Conservation (phyloP, 2,797 vertebrate species). For the Galaxias olidus region DNA sequence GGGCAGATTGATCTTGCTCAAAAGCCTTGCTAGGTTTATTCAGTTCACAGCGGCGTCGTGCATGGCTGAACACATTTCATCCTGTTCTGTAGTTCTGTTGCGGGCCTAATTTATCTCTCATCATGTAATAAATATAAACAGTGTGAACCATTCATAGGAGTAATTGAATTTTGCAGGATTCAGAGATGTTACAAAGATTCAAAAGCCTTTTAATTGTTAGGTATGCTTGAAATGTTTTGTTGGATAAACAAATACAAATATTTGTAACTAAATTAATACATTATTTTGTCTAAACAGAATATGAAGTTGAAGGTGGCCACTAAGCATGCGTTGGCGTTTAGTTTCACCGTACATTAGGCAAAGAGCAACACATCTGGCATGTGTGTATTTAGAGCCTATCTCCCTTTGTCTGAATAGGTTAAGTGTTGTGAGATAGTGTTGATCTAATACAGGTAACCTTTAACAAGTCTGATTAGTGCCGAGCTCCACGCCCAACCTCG, state of each 20-base stretch:
- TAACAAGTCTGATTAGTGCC: slow-evolving; percentile 50
- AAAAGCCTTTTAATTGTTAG: background rate
- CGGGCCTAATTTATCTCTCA: slow-evolving; percentile 27
- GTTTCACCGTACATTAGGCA: too few species aligned
- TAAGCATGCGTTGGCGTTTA: too few species aligned
- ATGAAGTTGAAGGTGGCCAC: too few species aligned
- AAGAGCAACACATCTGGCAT: background rate
- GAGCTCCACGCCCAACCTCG: slow-evolving; percentile 28
- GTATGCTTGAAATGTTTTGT: background rate
- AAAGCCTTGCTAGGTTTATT: slow-evolving; percentile 26
- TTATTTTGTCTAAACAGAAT: too few species aligned
- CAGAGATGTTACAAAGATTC: background rate
- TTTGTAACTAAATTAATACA: too few species aligned
- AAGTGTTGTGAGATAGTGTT: slow-evolving; percentile 26
- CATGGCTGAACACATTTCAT: slow-evolving; percentile 8
- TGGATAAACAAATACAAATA: too few species aligned
- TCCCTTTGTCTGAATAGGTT: background rate
- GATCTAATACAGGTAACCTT: slow-evolving; percentile 56
- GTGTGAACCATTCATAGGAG: background rate
- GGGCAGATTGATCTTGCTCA: slow-evolving; percentile 22
- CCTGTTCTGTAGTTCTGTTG: slow-evolving; percentile 6
- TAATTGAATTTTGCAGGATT: slow-evolving; percentile 2
- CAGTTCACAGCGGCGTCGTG: background rate
- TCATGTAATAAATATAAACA: slow-evolving; percentile 22
- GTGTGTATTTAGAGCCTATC: background rate